Evolutionary conservation across 2,797 vertebrate species (phyloP).

Genomic region (Mionectes olivaceus): DNA sequence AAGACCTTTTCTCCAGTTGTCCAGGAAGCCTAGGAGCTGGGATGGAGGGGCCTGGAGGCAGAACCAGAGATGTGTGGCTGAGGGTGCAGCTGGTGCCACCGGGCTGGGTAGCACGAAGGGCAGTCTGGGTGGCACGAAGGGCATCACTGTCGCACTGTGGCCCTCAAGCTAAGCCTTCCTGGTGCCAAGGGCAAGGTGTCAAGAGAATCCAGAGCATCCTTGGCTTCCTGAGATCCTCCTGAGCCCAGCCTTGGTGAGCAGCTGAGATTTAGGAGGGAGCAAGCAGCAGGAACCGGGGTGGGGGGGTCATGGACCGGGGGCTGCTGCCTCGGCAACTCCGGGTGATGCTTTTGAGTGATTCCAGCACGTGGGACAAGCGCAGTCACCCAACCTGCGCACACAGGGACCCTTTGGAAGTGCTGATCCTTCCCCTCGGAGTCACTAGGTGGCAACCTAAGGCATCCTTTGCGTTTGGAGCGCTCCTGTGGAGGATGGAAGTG

Average conservation of each 20-base stretch:
- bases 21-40: fast-evolving
- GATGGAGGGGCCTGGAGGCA: neutral
- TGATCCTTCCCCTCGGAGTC: neutral
- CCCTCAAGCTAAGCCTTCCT: neutral
- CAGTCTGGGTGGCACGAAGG: fast-evolving
- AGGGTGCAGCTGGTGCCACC: neutral
- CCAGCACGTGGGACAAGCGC: neutral
- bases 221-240: fast-evolving
- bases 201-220: neutral
- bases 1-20: neutral
- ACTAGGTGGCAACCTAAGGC: constrained; percentile 63
- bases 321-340: neutral
- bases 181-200: fast-evolving
- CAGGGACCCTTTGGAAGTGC: neutral
- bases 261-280: neutral
- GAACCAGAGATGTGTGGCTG: neutral
- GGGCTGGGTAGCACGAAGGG: too few relatives aligned
- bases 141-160: fast-evolving
- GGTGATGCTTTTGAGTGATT: fast-evolving
- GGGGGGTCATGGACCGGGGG: fast-evolving
- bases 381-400: fast-evolving
- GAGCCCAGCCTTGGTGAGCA: neutral
- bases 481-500: neutral
- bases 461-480: neutral
- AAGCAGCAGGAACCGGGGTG: too few relatives aligned